Conservation (phyloP, 1,140 invertebrate species). For the Sitobion miscanthi region DNA sequence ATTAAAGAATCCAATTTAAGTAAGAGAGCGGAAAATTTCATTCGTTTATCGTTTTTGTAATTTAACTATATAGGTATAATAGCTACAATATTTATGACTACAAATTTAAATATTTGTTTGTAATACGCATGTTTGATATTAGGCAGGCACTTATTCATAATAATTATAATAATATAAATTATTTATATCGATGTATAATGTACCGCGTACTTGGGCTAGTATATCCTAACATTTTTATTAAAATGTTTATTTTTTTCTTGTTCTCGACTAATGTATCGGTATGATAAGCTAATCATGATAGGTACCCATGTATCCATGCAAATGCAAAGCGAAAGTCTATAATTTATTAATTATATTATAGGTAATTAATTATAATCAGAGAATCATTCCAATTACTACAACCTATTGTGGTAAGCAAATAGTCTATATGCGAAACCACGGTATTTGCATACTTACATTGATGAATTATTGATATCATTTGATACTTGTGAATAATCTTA, state of each 20-base stretch:
- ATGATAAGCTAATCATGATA: background rate
- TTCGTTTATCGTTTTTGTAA: background rate
- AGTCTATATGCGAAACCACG: background rate
- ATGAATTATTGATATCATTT: background rate
- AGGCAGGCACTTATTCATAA: background rate
- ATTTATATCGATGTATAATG: no score
- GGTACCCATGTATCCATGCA: background rate
- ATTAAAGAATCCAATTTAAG: background rate
- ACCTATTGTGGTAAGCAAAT: background rate
- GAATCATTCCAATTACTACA: background rate
- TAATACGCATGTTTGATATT: background rate
- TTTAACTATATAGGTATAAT: background rate
- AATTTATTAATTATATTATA: background rate
- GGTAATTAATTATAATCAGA: background rate
- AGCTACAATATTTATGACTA: background rate
- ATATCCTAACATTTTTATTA: background rate
- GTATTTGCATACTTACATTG: background rate
- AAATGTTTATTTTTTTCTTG: background rate
- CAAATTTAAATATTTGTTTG: background rate
- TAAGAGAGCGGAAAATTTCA: background rate
- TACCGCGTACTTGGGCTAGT: no score
- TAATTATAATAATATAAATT: no score
- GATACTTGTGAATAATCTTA: background rate
- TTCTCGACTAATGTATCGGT: background rate
- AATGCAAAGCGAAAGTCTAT: background rate